phyloP scores from a whole-genome alignment of 1,140 invertebrate species.

The Zelostemma sp. region DNA sequence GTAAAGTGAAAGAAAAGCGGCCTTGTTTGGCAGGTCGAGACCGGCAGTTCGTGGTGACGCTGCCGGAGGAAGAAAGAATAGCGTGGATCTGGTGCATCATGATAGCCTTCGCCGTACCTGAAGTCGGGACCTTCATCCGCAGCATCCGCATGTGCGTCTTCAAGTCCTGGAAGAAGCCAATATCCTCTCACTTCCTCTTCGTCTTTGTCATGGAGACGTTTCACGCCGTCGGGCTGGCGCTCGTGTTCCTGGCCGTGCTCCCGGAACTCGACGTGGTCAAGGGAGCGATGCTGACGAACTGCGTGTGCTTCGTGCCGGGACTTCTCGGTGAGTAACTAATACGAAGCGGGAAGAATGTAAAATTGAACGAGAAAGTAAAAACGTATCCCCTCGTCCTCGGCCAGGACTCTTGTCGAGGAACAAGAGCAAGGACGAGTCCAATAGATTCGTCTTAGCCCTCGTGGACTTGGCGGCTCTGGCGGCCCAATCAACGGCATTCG shows the following conservation, averaged over 20 bases:
- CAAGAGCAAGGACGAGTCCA: slow-evolving; percentile 79
- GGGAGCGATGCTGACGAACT: slow-evolving; percentile 94
- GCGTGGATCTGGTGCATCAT: slow-evolving; percentile 95
- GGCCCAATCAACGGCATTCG: slow-evolving; percentile 88
- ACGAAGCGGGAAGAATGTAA: no score
- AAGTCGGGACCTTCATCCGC: slow-evolving; percentile 87
- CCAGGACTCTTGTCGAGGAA: slow-evolving; percentile 83
- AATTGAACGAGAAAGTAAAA: no score
- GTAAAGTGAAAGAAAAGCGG: no score
- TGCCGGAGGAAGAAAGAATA: slow-evolving; percentile 86
- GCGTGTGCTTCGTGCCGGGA: slow-evolving; percentile 89
- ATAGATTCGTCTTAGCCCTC: slow-evolving; percentile 82
- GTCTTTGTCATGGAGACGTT: slow-evolving; percentile 87
- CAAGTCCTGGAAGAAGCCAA: slow-evolving; percentile 82
- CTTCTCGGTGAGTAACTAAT: slow-evolving; percentile 72
- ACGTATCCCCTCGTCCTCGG: no score
- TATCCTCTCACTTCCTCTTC: slow-evolving; percentile 75
- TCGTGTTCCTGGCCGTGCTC: slow-evolving; percentile 88
- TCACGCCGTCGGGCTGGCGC: slow-evolving; percentile 86
- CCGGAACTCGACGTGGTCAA: slow-evolving; percentile 93
- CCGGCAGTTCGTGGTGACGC: slow-evolving; percentile 81
- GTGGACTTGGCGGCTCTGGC: slow-evolving; percentile 86
- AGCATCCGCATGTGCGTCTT: slow-evolving; percentile 91
- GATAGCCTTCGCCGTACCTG: slow-evolving; percentile 87
- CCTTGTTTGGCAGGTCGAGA: slow-evolving; percentile 79